Evolutionary conservation across 2,113 vertebrate species (phyloP), one percentile per base, ranked within the genome.

Genomic region (Proteles cristata): DNA sequence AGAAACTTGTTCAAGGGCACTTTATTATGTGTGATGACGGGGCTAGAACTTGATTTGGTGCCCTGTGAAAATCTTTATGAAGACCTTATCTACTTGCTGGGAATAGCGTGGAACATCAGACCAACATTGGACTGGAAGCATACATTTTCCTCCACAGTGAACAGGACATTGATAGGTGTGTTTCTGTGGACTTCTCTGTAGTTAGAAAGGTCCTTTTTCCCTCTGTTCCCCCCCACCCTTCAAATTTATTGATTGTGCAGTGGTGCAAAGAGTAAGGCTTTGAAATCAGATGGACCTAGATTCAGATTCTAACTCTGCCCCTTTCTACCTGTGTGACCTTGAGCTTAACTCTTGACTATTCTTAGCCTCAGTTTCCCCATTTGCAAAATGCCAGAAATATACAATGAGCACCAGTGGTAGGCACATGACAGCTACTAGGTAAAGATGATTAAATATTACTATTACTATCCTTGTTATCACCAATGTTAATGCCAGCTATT

Each of bases 341-440:
- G 61, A 39, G n/a, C n/a, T 88, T 82, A 76, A 63, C n/a, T 5
- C 66, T 43, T 58, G 58, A 50, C 23, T 9, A 19, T n/a, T 86
- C 43, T 68, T 11, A 25, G 58, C 48, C 80, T 87, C 92, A 35
- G 14, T 83, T 77, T 97, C 86, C 81, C 65, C 66, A 48, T 35
- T 74, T 93, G 85, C 76, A 81, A 88, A 87, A 89, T n/a, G 80
- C 39, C 89, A 89, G 33, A 50, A 71, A 96, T 86, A 53, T 14
- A 48, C 0, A 0, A 21, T 5, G 7, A n/a, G 19, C 43, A 33
- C 63, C 21, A 63, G 73, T 28, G 58, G 21, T 69, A 11, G 31
- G 73, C 2, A 35, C 31, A 11, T 0, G 45, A 33, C 84, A 83
- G 43, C n/a, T 7, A 4, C 63, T 69, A 11, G 63, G 25, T 61